Evolutionary conservation across 1,140 invertebrate species (phyloP), one percentile per base, ranked within the genome.

Genomic region (Cepaea nemoralis): DNA sequence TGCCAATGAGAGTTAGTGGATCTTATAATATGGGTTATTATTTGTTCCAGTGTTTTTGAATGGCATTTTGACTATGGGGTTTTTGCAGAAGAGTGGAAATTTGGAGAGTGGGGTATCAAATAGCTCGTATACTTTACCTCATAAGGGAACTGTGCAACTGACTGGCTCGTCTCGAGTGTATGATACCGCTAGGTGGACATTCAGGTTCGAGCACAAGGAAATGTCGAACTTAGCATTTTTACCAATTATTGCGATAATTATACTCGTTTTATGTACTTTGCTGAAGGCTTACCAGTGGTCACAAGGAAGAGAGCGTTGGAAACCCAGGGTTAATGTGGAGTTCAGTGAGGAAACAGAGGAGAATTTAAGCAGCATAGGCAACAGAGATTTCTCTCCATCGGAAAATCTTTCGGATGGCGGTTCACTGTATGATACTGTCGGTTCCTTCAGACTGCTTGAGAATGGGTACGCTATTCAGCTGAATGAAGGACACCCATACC

Each of bases 361-460:
- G 19, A 83, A 81, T 42, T 82, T 85, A 37, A 69, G 82, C 19
- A 81, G 33, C 2, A 79, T 42, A 39, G 82, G 82, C 14, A 80
- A 85, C 33, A 80, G 81, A 33, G 80, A 82, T 19, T 85, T 80
- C 55, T 45, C 69, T 14, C 73, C 80, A 24, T 67, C 83, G 22
- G 84, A 85, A 37, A 76, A 80, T 27, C 76, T 82, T 0, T 79
- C 81, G 0, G 84, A 85, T 45, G 70, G 67, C 19, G 79, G 75
- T 3, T 85, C 84, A 31, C 63, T 83, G 33, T 85, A 85, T 63
- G 84, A 85, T 55, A 85, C 84, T 8, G 66, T 85, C 16, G 82
- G 37, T 22, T 85, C 84, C 14, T 83, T 82, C 59, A n/a, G 84
- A 16, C 77, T 69, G 5, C 45, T 85, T 8, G 77, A 82, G 22